Base-by-base conservation (phyloP, 2,888 invertebrate species). In the Drosophila infuscata region DNA sequence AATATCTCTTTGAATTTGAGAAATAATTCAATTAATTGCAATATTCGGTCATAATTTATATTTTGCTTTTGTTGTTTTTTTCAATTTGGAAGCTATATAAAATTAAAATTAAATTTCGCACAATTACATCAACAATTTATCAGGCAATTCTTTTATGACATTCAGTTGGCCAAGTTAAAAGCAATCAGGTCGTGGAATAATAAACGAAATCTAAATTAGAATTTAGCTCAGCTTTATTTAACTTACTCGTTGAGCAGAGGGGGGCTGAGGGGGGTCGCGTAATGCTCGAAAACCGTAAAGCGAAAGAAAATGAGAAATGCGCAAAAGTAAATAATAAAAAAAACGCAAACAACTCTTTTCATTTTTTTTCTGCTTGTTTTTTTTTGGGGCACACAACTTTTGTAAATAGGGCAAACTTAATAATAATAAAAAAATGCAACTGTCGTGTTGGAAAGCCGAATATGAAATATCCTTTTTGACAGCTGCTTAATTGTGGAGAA, bases 241-340 rank as follows among this genome's bases (percentile, higher is more conserved):
- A 82, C 64, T 77, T 70, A 51, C 17, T 29, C 30, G 30, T 7
- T 20, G 25, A 17, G 2, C 46, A 46, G 8, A 2, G 3, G 7
- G 17, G 5, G 30, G 30, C 36, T 36, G 36, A 17, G 7, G 15
- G 36, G 36, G 29, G 8, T 2, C 6, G 74, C 67, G 67, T 69
- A 70, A 70, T 58, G 53, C 53, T 54, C 41, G 41, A 43, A 61
- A 60, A 25, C 41, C 59, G 59, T 43, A 70, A 82, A 70, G 56
- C 69, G 64, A 71, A 80, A 67, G 72, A 79, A 86, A 86, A 83
- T 79, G 79, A 73, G 71, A 88, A 84, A 88, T 88, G 78, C 70
- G 74, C 75, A 71, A 79, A 63, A 83, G 70, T 71, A 81, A 69
- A 74, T 64, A 65, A 48, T 77, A 9, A 51, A 8, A n/a, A 49